Conservation (phyloP, 1,140 invertebrate species). For the Drosophila parvula region DNA sequence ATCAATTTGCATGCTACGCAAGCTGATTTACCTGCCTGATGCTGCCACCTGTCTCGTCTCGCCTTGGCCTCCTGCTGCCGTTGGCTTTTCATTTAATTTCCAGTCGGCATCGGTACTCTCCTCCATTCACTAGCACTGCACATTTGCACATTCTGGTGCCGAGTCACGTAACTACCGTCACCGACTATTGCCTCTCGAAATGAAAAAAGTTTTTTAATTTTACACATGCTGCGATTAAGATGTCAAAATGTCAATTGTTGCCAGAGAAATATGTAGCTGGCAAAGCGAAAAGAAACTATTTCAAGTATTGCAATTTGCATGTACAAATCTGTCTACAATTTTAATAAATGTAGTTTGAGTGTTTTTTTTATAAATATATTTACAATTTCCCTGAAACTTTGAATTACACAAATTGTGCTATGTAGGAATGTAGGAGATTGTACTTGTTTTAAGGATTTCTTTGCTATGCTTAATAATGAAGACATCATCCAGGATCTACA, state of each 20-base stretch:
- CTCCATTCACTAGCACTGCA: slow-evolving; percentile 23
- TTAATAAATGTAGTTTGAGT: not conserved
- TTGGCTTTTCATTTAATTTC: slow-evolving; percentile 57
- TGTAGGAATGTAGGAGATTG: too few relatives aligned
- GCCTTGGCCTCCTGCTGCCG: not conserved
- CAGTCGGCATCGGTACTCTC: slow-evolving; percentile 16
- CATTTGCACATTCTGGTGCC: slow-evolving; percentile 41
- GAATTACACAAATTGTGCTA: too few relatives aligned
- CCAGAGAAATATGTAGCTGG: slow-evolving; percentile 7
- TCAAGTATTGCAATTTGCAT: not conserved
- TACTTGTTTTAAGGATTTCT: too few relatives aligned
- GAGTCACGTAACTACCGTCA: slow-evolving; percentile 49
- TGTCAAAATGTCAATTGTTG: slow-evolving; percentile 60
- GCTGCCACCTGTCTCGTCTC: slow-evolving; percentile 21
- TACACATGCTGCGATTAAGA: slow-evolving; percentile 61
- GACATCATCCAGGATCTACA: too few relatives aligned
- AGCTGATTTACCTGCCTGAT: slow-evolving; percentile 30
- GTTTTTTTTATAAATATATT: not conserved
- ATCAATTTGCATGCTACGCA: slow-evolving; percentile 67
- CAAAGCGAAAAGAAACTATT: slow-evolving; percentile 24
- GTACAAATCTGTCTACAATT: not conserved
- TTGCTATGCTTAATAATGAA: too few relatives aligned
- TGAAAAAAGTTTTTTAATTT: slow-evolving; percentile 63
- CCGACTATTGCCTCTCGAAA: slow-evolving; percentile 15
- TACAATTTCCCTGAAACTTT: too few relatives aligned